Percentiles rank a stretch among this genome's conserved stretches.
phyloP scores from a whole-genome alignment of 2,888 invertebrate genomes.

The Trisateles emortualis region DNA sequence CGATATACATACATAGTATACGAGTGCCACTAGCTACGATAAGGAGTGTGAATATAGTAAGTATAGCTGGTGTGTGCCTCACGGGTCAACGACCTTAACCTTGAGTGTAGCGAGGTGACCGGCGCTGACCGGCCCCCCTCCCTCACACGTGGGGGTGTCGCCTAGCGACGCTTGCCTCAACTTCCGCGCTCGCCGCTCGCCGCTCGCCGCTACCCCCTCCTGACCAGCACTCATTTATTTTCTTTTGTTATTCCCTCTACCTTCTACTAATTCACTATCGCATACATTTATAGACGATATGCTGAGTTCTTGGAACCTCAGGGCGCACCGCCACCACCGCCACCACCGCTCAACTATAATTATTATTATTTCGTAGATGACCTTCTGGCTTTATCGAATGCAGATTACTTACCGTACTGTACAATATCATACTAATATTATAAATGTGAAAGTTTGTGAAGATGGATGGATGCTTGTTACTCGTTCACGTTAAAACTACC shows the following conservation, averaged over 20 bases:
- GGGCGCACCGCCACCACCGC: too few species aligned
- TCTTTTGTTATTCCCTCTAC: conserved; percentile 6
- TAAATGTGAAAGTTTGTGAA: too few species aligned
- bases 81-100: conserved; percentile 67
- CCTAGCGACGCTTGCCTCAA: conserved; percentile 58
- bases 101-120: conserved; percentile 45
- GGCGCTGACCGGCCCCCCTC: conserved; percentile 3
- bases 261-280: too few species aligned
- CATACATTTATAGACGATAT: conserved; percentile 2
- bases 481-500: too few species aligned
- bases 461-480: too few species aligned
- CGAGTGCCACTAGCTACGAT: too few species aligned
- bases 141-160: conserved; percentile 38
- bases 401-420: not conserved
- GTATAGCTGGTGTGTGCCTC: not conserved
- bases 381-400: not conserved
- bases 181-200: too few species aligned
- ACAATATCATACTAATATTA: too few species aligned
- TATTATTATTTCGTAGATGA: not conserved
- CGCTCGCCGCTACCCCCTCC: too few species aligned
- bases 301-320: not conserved
- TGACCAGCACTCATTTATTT: conserved; percentile 2
- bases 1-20: too few species aligned
- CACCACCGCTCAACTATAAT: not conserved
- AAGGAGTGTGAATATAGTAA: too few species aligned